A percentile compares a stretch with the other conserved stretches of the same genome.
Conservation (phyloP, 1,140 invertebrate species). For the Adelges cooleyi region DNA sequence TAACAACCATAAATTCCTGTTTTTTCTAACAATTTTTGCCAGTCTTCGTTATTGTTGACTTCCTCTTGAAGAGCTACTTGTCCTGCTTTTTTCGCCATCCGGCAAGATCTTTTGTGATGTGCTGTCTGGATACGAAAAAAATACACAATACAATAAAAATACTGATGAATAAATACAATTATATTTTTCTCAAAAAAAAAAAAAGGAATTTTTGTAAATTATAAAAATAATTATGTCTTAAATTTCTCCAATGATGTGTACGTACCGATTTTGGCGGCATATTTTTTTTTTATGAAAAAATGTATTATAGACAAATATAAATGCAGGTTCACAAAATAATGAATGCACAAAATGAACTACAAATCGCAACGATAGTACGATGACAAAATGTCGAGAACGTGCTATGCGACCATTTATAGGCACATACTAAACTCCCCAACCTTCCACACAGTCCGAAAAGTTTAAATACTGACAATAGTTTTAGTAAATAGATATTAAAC, state of each 20-base stretch:
- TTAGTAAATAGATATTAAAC: constrained; percentile 14
- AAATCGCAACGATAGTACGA: background rate
- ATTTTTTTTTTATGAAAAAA: too few species aligned
- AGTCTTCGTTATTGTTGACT: constrained; percentile 75
- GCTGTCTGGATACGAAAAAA: too few species aligned
- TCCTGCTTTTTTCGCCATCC: constrained; percentile 56
- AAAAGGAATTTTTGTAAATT: too few species aligned
- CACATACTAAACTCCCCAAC: background rate
- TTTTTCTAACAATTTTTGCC: constrained; percentile 63
- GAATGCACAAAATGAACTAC: background rate
- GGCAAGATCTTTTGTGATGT: background rate
- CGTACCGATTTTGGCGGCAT: constrained; percentile 9
- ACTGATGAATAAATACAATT: too few species aligned
- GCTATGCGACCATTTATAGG: background rate
- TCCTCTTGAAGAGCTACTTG: constrained; percentile 65
- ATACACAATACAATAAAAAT: too few species aligned
- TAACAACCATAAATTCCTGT: constrained; percentile 65
- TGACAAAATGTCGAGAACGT: background rate
- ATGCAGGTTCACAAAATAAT: background rate
- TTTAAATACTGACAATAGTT: constrained; percentile 4
- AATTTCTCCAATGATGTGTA: too few species aligned
- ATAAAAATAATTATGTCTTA: too few species aligned
- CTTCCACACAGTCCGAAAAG: background rate
- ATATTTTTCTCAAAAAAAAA: too few species aligned
- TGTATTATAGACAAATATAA: too few species aligned